phyloP scores from a whole-genome alignment of 2,888 invertebrate genomes.

The Cyaniris semiargus region DNA sequence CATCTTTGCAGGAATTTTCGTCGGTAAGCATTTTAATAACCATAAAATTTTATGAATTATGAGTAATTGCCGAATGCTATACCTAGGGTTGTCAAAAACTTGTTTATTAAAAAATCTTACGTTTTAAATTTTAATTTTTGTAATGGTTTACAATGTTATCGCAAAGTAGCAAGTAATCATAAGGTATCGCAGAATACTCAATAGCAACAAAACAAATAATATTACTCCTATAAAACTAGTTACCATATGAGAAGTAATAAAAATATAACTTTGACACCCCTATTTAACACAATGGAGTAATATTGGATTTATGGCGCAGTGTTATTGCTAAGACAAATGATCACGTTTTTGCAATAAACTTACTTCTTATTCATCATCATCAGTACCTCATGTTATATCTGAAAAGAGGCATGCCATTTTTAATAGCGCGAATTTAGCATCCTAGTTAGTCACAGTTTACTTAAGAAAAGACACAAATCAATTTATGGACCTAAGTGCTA shows the following conservation, averaged over 20 bases:
- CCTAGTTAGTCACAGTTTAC: too few relatives aligned
- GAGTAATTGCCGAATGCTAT: background rate
- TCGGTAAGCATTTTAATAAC: constrained; percentile 61
- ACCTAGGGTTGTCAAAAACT: background rate
- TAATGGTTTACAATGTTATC: background rate
- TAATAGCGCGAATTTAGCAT: background rate
- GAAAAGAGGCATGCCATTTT: too few relatives aligned
- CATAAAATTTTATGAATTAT: constrained; percentile 28
- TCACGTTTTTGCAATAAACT: constrained; percentile 5
- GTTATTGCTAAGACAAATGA: background rate
- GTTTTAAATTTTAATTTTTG: background rate
- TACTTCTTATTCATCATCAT: background rate
- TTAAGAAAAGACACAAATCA: background rate
- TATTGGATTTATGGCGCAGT: background rate
- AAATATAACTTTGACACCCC: background rate
- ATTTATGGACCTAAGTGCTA: constrained; percentile 1
- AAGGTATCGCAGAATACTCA: background rate
- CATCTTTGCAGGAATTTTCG: constrained; percentile 74
- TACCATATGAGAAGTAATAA: background rate
- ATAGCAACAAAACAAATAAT: background rate
- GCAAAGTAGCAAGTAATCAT: background rate
- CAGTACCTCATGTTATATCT: background rate
- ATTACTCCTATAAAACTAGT: background rate
- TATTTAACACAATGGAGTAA: background rate
- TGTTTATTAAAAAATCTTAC: background rate